These are phyloP conservation scores for Cinara cedri DNA, from an alignment of 2,888 invertebrate species.

Conservation along the genomic window DNA sequence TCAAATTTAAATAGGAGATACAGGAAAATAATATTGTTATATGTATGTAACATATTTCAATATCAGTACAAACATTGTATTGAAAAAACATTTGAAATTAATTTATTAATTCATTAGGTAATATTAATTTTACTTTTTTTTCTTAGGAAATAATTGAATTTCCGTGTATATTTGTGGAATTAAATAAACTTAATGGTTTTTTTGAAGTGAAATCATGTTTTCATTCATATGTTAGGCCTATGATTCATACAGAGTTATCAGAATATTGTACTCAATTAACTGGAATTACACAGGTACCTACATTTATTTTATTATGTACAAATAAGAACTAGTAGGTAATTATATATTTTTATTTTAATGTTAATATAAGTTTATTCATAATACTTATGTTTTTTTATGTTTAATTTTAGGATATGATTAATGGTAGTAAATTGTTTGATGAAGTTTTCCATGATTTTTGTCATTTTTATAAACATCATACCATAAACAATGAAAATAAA, in stretches of 20 bases:
- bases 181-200: not conserved
- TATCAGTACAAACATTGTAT: no score
- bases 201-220: slow-evolving; percentile 32
- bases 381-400: not conserved
- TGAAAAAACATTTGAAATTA: no score
- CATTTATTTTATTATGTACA: not conserved
- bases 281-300: slow-evolving; percentile 38
- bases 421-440: slow-evolving; percentile 29
- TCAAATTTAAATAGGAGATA: no score
- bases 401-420: not conserved
- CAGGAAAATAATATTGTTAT: no score
- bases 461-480: slow-evolving; percentile 13
- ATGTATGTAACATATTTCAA: no score
- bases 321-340: not conserved
- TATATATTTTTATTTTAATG: not conserved
- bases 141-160: slow-evolving; percentile 54
- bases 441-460: slow-evolving; percentile 36
- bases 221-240: slow-evolving; percentile 46
- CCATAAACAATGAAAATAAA: not conserved
- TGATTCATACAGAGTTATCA: slow-evolving; percentile 19
- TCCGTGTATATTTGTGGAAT: slow-evolving; percentile 31
- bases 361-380: not conserved
- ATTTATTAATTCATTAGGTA: no score
- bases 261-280: slow-evolving; percentile 40
- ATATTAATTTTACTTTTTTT: not conserved